Evolutionary conservation across 1,140 invertebrate species (phyloP), one percentile per base, ranked within the genome.

Genomic region (Cataglyphis hispanica): DNA sequence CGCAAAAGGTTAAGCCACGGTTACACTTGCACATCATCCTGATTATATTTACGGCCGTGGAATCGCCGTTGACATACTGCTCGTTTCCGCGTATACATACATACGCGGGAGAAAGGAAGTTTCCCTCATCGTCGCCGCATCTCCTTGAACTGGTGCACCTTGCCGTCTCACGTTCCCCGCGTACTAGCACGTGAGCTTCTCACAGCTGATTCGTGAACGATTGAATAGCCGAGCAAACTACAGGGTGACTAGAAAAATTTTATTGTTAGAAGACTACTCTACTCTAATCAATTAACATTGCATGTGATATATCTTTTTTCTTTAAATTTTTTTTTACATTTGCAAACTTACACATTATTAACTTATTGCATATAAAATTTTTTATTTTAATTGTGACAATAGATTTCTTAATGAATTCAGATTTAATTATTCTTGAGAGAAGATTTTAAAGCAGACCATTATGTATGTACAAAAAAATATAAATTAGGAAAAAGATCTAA

Each of bases 51-150:
- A 60, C 37, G 53, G 34, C 25, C 64, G 13, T 31, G 67, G 25
- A 58, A 81, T 81, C 22, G 8, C 31, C 27, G 43, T 60, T 72
- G 67, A 77, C 53, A 40, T 50, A 43, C 56, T 31, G 46, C 72
- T 50, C n/a, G 43, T 60, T 81, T 81, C 78, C 66, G 66, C 31
- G 60, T 72, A 25, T 69, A 31, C 1, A 31, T 31, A 31, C 31
- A 31, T 31, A 40, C 11, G 64, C 40, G 70, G 81, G 84, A 88
- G 84, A 90, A 90, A 86, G 83, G 85, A 90, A 87, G 64, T 86
- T 90, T 84, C 85, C 74, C 63, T 89, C 50, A 31, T 66, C 63
- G 72, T 43, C 70, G 70, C 22, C 19, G 87, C 27, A 27, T 78
- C 46, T 66, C 56, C 72, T 43, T 58, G 19, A 43, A 53, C 58